A percentile compares a stretch with the other conserved stretches of the same genome.
Evolutionary conservation across 2,888 invertebrate species (phyloP).

Genomic region (Plagodis dolabraria): DNA sequence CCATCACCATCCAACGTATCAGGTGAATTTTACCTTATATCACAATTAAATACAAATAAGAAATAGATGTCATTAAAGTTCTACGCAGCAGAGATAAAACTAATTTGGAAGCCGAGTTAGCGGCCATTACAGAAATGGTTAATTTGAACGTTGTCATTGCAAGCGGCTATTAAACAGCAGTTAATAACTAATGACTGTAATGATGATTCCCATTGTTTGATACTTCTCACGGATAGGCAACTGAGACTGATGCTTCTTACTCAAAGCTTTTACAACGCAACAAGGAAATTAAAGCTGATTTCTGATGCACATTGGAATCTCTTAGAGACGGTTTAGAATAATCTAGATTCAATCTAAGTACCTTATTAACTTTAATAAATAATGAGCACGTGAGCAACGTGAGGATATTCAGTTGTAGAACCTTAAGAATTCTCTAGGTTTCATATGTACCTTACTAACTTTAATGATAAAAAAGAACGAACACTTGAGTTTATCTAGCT

Average conservation of each 20-base stretch:
- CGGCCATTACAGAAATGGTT: slow-evolving; percentile 50
- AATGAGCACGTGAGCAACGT: neutral
- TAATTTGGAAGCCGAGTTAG: slow-evolving; percentile 35
- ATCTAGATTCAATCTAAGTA: neutral
- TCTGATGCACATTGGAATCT: slow-evolving; percentile 7
- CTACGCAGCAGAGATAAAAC: slow-evolving; percentile 28
- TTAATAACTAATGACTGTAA: slow-evolving; percentile 45
- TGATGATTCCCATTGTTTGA: slow-evolving; percentile 57
- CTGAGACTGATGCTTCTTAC: slow-evolving; percentile 30
- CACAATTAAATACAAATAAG: slow-evolving; percentile 14
- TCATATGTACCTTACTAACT: neutral
- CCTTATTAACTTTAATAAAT: neutral
- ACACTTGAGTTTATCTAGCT: slow-evolving; percentile 21
- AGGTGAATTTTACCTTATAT: too few relatives aligned
- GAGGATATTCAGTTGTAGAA: neutral
- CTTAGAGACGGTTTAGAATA: slow-evolving; percentile 9
- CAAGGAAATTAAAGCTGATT: slow-evolving; percentile 39
- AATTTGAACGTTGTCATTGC: slow-evolving; percentile 56
- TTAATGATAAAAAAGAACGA: slow-evolving; percentile 18
- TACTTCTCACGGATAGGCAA: slow-evolving; percentile 57
- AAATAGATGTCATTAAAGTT: slow-evolving; percentile 9
- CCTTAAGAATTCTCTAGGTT: neutral
- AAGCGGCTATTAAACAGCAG: slow-evolving; percentile 49
- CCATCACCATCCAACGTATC: too few relatives aligned
- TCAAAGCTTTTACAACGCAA: slow-evolving; percentile 43